Percentiles rank a stretch among this genome's conserved stretches.
Evolutionary conservation across 2,888 invertebrate genomes (phyloP).

Genomic region (Urechis unicinctus): DNA sequence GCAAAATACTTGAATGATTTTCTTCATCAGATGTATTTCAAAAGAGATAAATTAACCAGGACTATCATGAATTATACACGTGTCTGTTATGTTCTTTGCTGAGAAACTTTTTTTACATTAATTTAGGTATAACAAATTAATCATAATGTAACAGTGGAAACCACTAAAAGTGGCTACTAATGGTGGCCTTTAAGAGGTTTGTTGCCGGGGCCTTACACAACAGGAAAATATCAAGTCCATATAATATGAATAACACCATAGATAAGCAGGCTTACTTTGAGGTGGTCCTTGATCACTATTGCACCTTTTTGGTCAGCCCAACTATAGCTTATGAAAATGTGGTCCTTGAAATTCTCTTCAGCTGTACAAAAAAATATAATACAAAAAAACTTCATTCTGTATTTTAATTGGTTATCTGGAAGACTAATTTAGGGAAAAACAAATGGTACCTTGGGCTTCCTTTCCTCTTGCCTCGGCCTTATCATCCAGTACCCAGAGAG

Average conservation of each 20-base stretch:
- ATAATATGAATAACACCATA: not conserved
- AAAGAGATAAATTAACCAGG: not conserved
- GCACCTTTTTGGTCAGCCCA: not conserved
- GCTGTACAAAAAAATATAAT: not conserved
- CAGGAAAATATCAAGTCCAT: too few relatives aligned
- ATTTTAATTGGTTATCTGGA: too few relatives aligned
- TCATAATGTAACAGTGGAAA: too few relatives aligned
- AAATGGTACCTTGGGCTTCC: too few relatives aligned
- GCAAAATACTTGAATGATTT: not conserved
- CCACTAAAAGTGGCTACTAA: too few relatives aligned
- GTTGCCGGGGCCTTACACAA: too few relatives aligned
- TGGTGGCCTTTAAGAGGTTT: too few relatives aligned
- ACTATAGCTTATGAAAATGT: slow-evolving; percentile 10
- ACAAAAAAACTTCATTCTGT: too few relatives aligned
- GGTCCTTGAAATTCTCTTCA: not conserved
- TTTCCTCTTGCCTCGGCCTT: not conserved
- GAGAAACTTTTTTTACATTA: too few relatives aligned
- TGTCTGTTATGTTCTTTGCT: not conserved
- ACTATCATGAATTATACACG: too few relatives aligned
- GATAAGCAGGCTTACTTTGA: slow-evolving; percentile 1
- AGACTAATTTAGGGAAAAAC: too few relatives aligned
- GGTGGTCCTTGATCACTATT: not conserved
- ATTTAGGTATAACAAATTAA: too few relatives aligned
- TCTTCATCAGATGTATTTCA: not conserved
- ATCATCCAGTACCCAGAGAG: not conserved